Conservation (phyloP, 2,888 invertebrate genomes). For the Meganola albula region DNA sequence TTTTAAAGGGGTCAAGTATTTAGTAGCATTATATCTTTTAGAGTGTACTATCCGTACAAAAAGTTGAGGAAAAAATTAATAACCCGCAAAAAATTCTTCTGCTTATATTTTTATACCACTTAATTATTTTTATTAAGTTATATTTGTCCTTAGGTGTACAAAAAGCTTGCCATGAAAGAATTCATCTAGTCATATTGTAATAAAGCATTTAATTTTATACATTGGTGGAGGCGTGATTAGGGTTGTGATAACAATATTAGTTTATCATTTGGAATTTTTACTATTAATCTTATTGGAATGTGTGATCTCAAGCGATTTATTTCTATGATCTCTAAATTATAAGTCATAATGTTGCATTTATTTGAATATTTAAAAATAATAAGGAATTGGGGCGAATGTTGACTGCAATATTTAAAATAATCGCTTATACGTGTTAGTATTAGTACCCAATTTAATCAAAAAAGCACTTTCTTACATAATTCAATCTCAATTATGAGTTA, state of each 20-base stretch:
- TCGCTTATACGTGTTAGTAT: constrained; percentile 59
- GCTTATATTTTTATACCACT: constrained; percentile 34
- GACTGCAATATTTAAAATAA: constrained; percentile 60
- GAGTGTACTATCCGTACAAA: too few species aligned
- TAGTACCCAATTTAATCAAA: constrained; percentile 51
- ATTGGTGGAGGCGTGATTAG: constrained; percentile 57
- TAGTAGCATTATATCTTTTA: too few species aligned
- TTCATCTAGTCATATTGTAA: constrained; percentile 65
- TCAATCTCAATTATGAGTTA: constrained; percentile 56
- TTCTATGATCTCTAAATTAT: constrained; percentile 68
- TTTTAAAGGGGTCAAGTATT: too few species aligned
- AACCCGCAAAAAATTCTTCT: too few species aligned
- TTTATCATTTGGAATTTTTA: constrained; percentile 50
- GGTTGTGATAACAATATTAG: constrained; percentile 74
- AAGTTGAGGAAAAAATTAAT: too few species aligned
- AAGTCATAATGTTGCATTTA: constrained; percentile 67
- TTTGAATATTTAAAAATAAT: constrained; percentile 48
- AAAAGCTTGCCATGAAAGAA: constrained; percentile 58
- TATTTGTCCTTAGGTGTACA: constrained; percentile 26
- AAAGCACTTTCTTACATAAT: constrained; percentile 51
- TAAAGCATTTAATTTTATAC: constrained; percentile 53
- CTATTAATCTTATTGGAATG: constrained; percentile 45
- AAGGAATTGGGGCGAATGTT: constrained; percentile 36
- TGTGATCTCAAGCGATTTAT: constrained; percentile 65
- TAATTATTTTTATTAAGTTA: constrained; percentile 31